Evolutionary conservation across 2,888 invertebrate genomes (phyloP).

Genomic region (Clepsis dumicolana): DNA sequence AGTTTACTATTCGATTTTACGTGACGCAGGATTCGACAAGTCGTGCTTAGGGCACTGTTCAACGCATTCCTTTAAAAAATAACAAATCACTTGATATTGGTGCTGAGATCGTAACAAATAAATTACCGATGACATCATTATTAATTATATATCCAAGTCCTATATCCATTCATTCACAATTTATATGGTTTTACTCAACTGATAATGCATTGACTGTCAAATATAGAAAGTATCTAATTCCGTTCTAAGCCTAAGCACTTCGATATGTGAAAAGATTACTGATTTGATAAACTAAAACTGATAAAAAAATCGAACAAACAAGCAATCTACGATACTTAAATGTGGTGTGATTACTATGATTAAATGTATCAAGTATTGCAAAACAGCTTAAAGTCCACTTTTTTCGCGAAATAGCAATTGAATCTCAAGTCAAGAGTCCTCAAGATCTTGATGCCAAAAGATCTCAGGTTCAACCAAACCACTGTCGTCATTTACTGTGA

Average conservation of each 20-base stretch:
- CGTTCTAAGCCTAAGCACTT: slow-evolving; percentile 6
- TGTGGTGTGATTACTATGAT: not conserved
- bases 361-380: not conserved
- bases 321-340: not conserved
- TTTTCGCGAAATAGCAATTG: not conserved
- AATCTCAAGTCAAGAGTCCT: too few relatives aligned
- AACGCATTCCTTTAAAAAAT: too few relatives aligned
- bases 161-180: too few relatives aligned
- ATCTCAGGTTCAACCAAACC: too few relatives aligned
- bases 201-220: not conserved
- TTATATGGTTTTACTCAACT: not conserved
- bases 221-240: slow-evolving; percentile 3
- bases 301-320: slow-evolving; percentile 6
- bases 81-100: too few relatives aligned
- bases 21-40: too few relatives aligned
- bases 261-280: slow-evolving; percentile 13
- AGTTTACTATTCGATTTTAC: too few relatives aligned
- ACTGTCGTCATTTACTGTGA: too few relatives aligned
- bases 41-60: too few relatives aligned
- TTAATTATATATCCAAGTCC: not conserved
- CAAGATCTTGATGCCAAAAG: too few relatives aligned
- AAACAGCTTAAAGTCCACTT: not conserved
- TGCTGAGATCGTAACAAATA: not conserved
- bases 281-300: not conserved
- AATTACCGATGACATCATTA: not conserved